Percentiles rank a stretch among this genome's conserved stretches.
phyloP scores from a whole-genome alignment of 2,888 invertebrate genomes.

The Lithophane socia region DNA sequence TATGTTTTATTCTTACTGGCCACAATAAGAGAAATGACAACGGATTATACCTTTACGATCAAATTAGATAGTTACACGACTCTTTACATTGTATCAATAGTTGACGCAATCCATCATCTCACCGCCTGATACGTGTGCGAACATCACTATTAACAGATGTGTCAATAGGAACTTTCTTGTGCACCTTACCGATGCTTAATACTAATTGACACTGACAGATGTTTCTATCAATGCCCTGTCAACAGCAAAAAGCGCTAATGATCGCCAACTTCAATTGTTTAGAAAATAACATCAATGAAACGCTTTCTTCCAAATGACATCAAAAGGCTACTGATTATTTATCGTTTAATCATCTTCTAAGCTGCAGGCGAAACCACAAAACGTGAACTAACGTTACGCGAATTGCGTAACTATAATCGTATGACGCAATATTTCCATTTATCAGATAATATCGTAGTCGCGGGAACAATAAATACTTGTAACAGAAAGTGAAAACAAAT shows the following conservation, averaged over 20 bases:
- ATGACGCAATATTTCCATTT: conserved; percentile 84
- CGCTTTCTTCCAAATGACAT: conserved; percentile 57
- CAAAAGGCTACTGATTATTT: conserved; percentile 60
- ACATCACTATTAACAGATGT: conserved; percentile 49
- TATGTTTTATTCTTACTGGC: conserved; percentile 16
- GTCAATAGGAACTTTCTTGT: conserved; percentile 59
- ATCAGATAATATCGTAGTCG: conserved; percentile 82
- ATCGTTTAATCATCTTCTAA: conserved; percentile 58
- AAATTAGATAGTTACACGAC: conserved; percentile 32
- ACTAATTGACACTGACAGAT: conserved; percentile 67
- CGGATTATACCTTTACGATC: conserved; percentile 1
- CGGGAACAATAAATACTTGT: conserved; percentile 81
- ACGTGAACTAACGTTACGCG: conserved; percentile 75
- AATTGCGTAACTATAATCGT: conserved; percentile 81
- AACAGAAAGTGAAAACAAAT: conserved; percentile 87
- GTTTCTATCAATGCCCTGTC: conserved; percentile 56
- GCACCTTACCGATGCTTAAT: conserved; percentile 60
- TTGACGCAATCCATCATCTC: conserved; percentile 53
- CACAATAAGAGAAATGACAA: conserved; percentile 18
- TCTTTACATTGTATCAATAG: conserved; percentile 31
- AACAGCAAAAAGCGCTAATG: conserved; percentile 52
- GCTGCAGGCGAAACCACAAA: conserved; percentile 49
- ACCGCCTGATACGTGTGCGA: conserved; percentile 33
- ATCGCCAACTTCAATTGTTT: conserved; percentile 60
- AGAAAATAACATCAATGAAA: conserved; percentile 54